Conservation (phyloP, 2,888 invertebrate genomes). For the Elegia similella region DNA sequence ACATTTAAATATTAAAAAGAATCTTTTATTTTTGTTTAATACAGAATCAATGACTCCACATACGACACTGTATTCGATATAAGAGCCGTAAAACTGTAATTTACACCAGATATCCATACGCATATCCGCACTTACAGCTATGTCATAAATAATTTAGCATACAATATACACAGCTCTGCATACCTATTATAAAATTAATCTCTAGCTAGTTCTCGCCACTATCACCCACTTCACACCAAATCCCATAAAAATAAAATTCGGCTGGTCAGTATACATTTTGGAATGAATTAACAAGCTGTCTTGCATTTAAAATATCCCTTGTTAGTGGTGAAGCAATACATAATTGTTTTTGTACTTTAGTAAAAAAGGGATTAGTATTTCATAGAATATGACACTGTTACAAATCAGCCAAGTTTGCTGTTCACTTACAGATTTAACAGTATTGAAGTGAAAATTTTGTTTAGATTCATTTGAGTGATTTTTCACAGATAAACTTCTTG, state of each 20-base stretch:
- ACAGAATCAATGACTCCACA: conserved; percentile 53
- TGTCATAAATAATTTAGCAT: conserved; percentile 73
- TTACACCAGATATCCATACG: conserved; percentile 48
- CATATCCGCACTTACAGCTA: conserved; percentile 52
- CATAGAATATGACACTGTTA: too few relatives aligned
- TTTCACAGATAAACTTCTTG: too few relatives aligned
- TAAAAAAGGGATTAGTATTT: neutral
- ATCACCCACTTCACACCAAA: conserved; percentile 16
- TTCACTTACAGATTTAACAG: too few relatives aligned
- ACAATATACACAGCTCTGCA: conserved; percentile 61
- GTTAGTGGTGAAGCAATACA: neutral
- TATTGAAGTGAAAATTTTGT: too few relatives aligned
- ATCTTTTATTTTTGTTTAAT: conserved; percentile 61
- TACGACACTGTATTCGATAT: conserved; percentile 39
- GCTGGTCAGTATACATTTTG: neutral
- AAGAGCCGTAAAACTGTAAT: conserved; percentile 45
- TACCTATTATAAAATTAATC: conserved; percentile 37
- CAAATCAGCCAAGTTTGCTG: too few relatives aligned
- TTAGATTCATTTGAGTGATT: too few relatives aligned
- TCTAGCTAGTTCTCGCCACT: conserved; percentile 25
- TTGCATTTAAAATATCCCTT: neutral
- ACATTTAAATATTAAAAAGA: conserved; percentile 28
- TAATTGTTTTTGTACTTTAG: neutral
- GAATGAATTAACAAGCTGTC: conserved; percentile 1
- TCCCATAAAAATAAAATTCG: neutral